phyloP scores from a whole-genome alignment of 2,113 vertebrate species.

The Microtus montanus region DNA sequence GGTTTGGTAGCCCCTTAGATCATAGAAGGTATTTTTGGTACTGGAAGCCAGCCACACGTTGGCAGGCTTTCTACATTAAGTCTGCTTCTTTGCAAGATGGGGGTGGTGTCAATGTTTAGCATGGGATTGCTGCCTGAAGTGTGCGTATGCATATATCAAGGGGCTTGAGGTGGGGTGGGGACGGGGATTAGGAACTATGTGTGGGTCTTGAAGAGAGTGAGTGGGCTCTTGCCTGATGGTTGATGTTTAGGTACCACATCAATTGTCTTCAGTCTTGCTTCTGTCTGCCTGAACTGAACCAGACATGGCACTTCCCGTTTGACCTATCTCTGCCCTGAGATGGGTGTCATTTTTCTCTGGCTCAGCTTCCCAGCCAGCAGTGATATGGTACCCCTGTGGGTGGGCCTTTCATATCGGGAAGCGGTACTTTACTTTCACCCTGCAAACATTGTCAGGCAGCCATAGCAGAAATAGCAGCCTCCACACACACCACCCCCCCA shows the following conservation, averaged over 20 bases:
- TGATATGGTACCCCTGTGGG: background rate
- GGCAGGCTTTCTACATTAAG: constrained; percentile 67
- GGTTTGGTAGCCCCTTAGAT: constrained; percentile 50
- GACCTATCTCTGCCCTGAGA: background rate
- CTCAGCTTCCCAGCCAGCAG: background rate
- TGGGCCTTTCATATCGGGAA: background rate
- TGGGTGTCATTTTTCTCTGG: background rate
- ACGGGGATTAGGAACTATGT: background rate
- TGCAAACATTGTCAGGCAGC: background rate
- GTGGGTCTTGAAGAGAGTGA: background rate
- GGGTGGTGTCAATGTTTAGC: constrained; percentile 30
- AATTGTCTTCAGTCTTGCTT: background rate
- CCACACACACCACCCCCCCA: background rate
- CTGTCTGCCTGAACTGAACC: background rate
- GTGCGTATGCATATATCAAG: constrained; percentile 35
- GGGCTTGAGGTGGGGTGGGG: background rate
- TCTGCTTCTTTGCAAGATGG: constrained; percentile 54
- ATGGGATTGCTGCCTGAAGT: constrained; percentile 11
- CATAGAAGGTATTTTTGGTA: constrained; percentile 69
- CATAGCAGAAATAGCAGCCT: background rate
- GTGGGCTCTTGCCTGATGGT: background rate
- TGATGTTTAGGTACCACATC: background rate
- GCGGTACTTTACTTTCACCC: background rate
- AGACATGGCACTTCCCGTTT: fast-evolving
- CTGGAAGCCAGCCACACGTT: constrained; percentile 65